phyloP scores from a whole-genome alignment of 35 echinoderm and acorn worm species.

The Lytechinus pictus region DNA sequence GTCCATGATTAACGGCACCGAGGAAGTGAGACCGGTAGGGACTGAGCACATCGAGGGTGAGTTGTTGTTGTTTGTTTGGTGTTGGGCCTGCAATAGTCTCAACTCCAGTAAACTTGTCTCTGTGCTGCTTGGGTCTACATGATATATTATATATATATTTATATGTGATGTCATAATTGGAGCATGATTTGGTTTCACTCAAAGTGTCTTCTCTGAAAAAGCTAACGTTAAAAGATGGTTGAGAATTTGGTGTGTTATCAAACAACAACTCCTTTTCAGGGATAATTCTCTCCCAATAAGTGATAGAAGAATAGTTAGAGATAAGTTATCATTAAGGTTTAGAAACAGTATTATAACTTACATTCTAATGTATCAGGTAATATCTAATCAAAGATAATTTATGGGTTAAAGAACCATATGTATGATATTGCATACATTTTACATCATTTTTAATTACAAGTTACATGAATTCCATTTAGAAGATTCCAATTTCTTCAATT shows the following conservation, averaged over 20 bases:
- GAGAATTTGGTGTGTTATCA: neutral
- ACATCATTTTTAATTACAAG: neutral
- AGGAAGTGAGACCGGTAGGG: constrained; percentile 28
- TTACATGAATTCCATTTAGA: neutral
- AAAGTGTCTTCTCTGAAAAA: neutral
- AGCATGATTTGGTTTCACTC: constrained; percentile 3
- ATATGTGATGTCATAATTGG: constrained; percentile 27
- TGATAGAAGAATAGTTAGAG: neutral
- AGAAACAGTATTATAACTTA: neutral
- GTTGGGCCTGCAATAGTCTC: constrained; percentile 55
- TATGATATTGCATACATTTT: neutral
- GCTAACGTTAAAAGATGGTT: neutral
- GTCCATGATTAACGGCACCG: constrained; percentile 48
- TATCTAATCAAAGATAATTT: neutral
- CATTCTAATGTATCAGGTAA: neutral
- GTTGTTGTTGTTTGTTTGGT: constrained; percentile 53
- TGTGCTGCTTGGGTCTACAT: constrained; percentile 40
- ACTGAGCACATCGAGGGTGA: constrained; percentile 47
- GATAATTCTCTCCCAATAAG: neutral
- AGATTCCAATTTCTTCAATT: neutral
- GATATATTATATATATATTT: neutral
- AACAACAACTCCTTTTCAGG: neutral
- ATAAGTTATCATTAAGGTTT: neutral
- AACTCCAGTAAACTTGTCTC: constrained; percentile 49
- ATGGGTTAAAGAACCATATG: neutral